Percentiles rank a stretch among this genome's conserved stretches.
phyloP scores from a whole-genome alignment of 2,888 invertebrate genomes.

The Stenoptilia bipunctidactyla region DNA sequence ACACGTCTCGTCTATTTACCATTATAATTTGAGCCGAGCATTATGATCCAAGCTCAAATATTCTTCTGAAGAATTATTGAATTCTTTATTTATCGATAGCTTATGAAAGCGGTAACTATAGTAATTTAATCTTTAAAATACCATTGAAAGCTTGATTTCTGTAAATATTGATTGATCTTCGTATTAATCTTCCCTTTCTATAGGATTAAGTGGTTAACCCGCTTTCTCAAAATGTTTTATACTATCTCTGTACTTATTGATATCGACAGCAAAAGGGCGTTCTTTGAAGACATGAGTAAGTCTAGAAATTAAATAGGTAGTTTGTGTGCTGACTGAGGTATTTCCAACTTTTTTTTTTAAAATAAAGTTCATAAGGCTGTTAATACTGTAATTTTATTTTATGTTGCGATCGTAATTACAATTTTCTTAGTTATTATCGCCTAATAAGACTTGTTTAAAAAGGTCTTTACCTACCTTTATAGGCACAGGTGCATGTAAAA shows the following conservation, averaged over 20 bases:
- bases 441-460: background rate
- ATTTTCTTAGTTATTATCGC: background rate
- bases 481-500: too few species aligned
- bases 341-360: background rate
- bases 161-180: background rate
- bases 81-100: background rate
- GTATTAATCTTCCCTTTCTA: slow-evolving; percentile 1
- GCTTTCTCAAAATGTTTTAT: background rate
- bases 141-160: background rate
- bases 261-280: slow-evolving; percentile 1
- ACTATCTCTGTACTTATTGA: background rate
- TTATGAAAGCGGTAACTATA: background rate
- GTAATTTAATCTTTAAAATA: background rate
- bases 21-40: too few species aligned
- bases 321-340: background rate
- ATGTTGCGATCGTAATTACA: too few species aligned
- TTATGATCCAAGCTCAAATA: too few species aligned
- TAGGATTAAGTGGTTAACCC: slow-evolving; percentile 1
- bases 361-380: too few species aligned
- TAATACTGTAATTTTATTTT: too few species aligned
- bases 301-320: background rate
- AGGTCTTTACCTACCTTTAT: too few species aligned
- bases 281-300: background rate
- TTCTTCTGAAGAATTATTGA: background rate
- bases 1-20: background rate